Percentiles rank a stretch among this genome's conserved stretches.
Conservation (phyloP, 2,888 invertebrate genomes). For the Archips xylosteana region DNA sequence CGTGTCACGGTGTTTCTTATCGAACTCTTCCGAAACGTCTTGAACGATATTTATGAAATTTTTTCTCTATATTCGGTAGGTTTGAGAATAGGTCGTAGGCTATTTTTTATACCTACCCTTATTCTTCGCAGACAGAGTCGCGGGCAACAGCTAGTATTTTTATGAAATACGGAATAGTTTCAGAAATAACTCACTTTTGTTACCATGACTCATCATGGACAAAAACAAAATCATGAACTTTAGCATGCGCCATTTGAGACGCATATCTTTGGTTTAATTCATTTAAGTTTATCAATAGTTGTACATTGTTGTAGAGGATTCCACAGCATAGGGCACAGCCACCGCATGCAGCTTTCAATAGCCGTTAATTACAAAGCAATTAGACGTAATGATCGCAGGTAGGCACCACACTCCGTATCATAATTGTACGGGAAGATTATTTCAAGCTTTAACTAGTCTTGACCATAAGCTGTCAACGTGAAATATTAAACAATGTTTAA, state of each 20-base stretch:
- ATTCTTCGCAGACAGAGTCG: too few species aligned
- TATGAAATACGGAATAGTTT: too few species aligned
- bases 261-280: background rate
- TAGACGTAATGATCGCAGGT: constrained; percentile 67
- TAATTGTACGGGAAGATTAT: constrained; percentile 56
- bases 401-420: constrained; percentile 49
- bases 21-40: too few species aligned
- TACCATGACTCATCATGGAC: too few species aligned
- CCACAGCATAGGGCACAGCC: constrained; percentile 49
- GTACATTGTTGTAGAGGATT: constrained; percentile 15
- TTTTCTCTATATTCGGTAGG: too few species aligned
- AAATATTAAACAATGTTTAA: constrained; percentile 17
- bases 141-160: too few species aligned
- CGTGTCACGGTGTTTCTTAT: too few species aligned
- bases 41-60: too few species aligned
- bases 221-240: background rate
- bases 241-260: background rate
- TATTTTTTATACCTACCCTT: too few species aligned
- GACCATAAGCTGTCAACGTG: constrained; percentile 51
- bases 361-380: constrained; percentile 73
- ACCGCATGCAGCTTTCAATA: constrained; percentile 63
- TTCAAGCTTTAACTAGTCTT: constrained; percentile 60
- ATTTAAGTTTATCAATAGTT: background rate
- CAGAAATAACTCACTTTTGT: background rate
- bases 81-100: too few species aligned